Evolutionary conservation across 2,888 invertebrate species (phyloP).

Genomic region (Metopia argyrocephala): DNA sequence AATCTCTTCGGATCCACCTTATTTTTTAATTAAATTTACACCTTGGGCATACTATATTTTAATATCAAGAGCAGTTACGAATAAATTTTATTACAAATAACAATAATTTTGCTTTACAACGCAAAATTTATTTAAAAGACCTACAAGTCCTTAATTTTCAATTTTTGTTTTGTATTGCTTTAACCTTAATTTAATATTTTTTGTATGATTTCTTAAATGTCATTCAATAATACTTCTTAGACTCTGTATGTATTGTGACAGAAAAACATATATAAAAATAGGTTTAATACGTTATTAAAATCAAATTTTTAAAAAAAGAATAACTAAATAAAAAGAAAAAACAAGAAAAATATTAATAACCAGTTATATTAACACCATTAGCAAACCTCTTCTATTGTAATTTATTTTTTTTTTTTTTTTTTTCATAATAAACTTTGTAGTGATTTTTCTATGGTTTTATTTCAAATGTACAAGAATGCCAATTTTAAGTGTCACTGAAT

Average conservation of each 20-base stretch:
- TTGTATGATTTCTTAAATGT: constrained; percentile 25
- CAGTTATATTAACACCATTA: background rate
- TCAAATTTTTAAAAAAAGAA: constrained; percentile 4
- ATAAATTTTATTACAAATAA: background rate
- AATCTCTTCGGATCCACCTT: no score
- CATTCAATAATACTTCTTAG: constrained; percentile 26
- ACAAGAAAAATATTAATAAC: constrained; percentile 19
- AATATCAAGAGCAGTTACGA: background rate
- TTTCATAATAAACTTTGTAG: no score
- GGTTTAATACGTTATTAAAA: background rate
- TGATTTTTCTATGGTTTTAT: no score
- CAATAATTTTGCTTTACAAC: background rate
- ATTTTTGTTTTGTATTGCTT: background rate
- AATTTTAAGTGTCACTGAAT: constrained; percentile 46
- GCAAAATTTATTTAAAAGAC: background rate
- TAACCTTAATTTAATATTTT: constrained; percentile 47
- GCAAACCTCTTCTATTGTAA: background rate
- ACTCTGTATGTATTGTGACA: background rate
- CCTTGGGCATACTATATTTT: no score
- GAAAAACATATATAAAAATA: background rate
- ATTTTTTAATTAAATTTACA: no score
- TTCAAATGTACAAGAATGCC: constrained; percentile 45
- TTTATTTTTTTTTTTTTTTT: background rate
- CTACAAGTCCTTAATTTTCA: background rate
- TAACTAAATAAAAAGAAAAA: constrained; percentile 9